phyloP scores from a whole-genome alignment of 2,888 invertebrate species.

The Drosophila heteroneura region DNA sequence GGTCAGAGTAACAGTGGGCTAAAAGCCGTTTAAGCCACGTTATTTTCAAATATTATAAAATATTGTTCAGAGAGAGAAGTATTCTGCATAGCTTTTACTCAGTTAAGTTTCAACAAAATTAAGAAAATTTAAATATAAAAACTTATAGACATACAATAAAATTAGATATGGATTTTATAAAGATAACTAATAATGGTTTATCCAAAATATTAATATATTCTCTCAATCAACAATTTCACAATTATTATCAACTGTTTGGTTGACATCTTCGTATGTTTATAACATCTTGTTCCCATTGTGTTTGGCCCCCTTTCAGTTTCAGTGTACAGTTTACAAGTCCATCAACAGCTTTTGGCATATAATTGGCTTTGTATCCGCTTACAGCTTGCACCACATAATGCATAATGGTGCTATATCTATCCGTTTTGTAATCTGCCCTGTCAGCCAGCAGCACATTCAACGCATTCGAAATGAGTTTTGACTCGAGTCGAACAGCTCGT shows the following conservation, averaged over 20 bases:
- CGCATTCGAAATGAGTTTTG: constrained; percentile 57
- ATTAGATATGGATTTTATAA: not conserved
- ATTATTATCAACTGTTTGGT: not conserved
- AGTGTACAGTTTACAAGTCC: constrained; percentile 20
- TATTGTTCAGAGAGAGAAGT: not conserved
- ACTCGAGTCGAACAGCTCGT: constrained; percentile 37
- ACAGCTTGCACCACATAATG: constrained; percentile 40
- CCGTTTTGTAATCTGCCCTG: constrained; percentile 53
- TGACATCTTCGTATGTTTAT: not conserved
- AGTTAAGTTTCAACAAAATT: not conserved
- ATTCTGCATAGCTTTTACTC: not conserved
- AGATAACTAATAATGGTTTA: no score
- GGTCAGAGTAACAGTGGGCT: not conserved
- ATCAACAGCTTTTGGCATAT: constrained; percentile 44
- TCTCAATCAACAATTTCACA: not conserved
- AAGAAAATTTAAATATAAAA: not conserved
- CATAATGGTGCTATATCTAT: constrained; percentile 5
- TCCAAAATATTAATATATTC: not conserved
- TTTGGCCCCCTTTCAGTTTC: not conserved
- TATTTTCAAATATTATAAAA: not conserved
- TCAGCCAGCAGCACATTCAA: constrained; percentile 26
- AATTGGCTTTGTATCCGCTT: constrained; percentile 52
- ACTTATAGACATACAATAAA: not conserved
- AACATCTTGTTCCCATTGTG: not conserved
- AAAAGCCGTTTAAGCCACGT: not conserved